A percentile compares a stretch with the other conserved stretches of the same genome.
phyloP scores from a whole-genome alignment of 2,888 invertebrate genomes.

The Pegoplata infirma region DNA sequence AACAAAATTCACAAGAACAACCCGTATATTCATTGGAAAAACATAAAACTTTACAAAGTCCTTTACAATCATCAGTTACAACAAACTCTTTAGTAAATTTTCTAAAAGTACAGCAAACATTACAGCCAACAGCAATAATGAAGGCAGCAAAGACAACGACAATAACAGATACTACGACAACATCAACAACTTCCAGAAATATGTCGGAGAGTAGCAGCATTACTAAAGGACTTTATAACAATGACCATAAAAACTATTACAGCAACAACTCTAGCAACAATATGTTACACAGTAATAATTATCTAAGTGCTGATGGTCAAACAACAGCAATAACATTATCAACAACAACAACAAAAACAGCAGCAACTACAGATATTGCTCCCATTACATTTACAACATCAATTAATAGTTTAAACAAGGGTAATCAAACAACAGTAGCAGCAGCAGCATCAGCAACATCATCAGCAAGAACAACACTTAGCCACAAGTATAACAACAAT shows the following conservation, averaged over 20 bases:
- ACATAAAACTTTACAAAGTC: not conserved
- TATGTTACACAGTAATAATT: slow-evolving; percentile 17
- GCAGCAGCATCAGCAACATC: too few species aligned
- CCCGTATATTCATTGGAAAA: not conserved
- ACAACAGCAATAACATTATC: not conserved
- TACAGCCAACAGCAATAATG: not conserved
- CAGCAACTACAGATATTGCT: not conserved
- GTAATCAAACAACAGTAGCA: slow-evolving; percentile 31
- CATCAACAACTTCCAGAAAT: not conserved
- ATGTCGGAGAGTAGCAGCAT: slow-evolving; percentile 13
- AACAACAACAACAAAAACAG: not conserved
- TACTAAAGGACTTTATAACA: not conserved
- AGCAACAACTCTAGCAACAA: not conserved
- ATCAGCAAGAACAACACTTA: slow-evolving; percentile 8
- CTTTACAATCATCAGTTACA: not conserved
- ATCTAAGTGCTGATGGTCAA: slow-evolving; percentile 13
- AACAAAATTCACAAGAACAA: not conserved
- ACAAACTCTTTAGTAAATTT: not conserved
- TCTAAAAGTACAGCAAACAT: not conserved
- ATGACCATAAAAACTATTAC: not conserved
- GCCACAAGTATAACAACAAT: slow-evolving; percentile 47
- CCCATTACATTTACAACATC: slow-evolving; percentile 1
- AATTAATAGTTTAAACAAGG: slow-evolving; percentile 27
- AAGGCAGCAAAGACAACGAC: not conserved
- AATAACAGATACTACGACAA: slow-evolving; percentile 11